These are phyloP conservation scores for Luffia ferchaultella DNA, from an alignment of 2,888 invertebrate species.

Conservation along the genomic window DNA sequence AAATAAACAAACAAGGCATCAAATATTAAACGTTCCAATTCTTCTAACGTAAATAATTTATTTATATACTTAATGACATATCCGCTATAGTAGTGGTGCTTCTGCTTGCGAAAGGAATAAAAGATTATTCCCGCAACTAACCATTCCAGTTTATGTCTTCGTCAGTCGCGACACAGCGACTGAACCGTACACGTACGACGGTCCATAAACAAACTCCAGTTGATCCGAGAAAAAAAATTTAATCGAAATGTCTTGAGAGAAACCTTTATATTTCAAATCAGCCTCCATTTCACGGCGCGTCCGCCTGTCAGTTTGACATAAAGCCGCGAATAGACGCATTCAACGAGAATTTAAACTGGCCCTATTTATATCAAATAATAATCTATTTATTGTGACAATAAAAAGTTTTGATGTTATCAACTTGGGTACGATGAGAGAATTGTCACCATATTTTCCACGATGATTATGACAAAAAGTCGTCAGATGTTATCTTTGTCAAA, in stretches of 20 bases:
- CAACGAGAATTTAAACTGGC: slow-evolving; percentile 51
- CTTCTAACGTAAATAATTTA: too few species aligned
- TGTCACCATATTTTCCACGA: slow-evolving; percentile 47
- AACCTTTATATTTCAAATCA: slow-evolving; percentile 56
- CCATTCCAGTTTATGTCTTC: neutral
- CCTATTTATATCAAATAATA: slow-evolving; percentile 61
- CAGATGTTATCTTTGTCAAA: slow-evolving; percentile 16
- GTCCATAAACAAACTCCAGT: slow-evolving; percentile 44
- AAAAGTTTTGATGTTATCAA: slow-evolving; percentile 62
- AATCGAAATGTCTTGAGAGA: slow-evolving; percentile 47
- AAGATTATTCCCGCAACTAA: too few species aligned
- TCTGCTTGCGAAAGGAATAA: too few species aligned
- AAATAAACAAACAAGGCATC: too few species aligned
- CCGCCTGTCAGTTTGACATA: slow-evolving; percentile 60
- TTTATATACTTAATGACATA: too few species aligned
- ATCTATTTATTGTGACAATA: slow-evolving; percentile 64
- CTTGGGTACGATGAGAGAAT: slow-evolving; percentile 54
- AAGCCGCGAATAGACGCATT: slow-evolving; percentile 58
- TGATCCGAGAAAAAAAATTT: slow-evolving; percentile 41
- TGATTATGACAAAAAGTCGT: slow-evolving; percentile 59
- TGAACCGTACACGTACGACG: slow-evolving; percentile 24
- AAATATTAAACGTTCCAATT: too few species aligned
- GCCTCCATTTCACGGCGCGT: slow-evolving; percentile 63
- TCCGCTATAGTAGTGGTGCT: too few species aligned
- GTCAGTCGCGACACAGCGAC: neutral